Evolutionary conservation across 1,140 invertebrate species (phyloP), one percentile per base, ranked within the genome.

Genomic region (Probaryconus sp.): DNA sequence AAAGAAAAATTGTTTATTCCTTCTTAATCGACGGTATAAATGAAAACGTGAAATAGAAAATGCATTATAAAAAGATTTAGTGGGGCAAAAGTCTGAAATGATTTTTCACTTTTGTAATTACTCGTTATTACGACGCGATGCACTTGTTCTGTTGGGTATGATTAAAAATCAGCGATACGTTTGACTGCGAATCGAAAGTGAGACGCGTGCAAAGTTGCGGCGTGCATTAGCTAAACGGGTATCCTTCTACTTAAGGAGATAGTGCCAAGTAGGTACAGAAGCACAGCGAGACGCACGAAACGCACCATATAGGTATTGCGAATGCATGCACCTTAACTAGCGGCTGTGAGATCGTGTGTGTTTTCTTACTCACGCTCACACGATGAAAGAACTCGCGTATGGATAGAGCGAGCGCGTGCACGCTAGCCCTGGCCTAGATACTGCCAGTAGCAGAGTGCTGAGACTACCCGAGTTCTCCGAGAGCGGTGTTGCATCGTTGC

Each of bases 361-460:
- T 51, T 50, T 33, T 38, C 24, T 33, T 33, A 65, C 43, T 42
- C 61, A 55, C 70, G 16, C n/a, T n/a, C 40, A 55, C 42, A 2
- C 13, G 17, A 20, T 38, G 31, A 20, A 9, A 14, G 37, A 5
- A 51, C 51, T 10, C 10, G 14, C 31, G 40, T 17, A 3, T 17
- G 16, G 18, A 9, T 21, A 1, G n/a, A 43, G 35, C 67, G 45
- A 28, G 50, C 68, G 60, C 64, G 50, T 43, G 53, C 58, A 61
- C 16, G 63, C 63, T 72, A 77, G 64, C 75, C 75, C 75, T 77
- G 75, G 69, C 75, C 75, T 77, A 77, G 75, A 77, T 73, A 63
- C 53, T 60, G 2, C 30, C 13, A 51, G 68, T 65, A 63, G n/a
- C n/a, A n/a, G n/a, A n/a, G n/a, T n/a, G n/a, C n/a, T n/a, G n/a